phyloP scores from a whole-genome alignment of 1,140 invertebrate genomes.

The Halotydeus destructor region DNA sequence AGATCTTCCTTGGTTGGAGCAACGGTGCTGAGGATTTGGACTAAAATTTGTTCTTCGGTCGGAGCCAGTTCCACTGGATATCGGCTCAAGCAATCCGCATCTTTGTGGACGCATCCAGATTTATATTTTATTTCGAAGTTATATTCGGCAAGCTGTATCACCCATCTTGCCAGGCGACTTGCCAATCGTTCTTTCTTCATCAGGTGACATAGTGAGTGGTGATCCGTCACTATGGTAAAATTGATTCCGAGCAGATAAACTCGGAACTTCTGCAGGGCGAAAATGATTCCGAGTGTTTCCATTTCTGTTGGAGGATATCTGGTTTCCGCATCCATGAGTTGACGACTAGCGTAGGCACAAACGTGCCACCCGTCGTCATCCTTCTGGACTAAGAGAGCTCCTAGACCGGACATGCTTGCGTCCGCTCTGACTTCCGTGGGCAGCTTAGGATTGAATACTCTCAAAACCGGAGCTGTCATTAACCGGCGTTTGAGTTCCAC shows the following conservation, averaged over 20 bases:
- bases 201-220: neutral
- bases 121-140: slow-evolving; percentile 15
- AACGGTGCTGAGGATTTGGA: no score
- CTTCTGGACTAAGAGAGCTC: slow-evolving; percentile 15
- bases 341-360: neutral
- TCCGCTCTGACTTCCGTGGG: neutral
- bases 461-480: neutral
- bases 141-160: slow-evolving; percentile 14
- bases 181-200: neutral
- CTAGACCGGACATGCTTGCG: slow-evolving; percentile 9
- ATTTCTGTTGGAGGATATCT: slow-evolving; percentile 15
- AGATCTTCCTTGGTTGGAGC: no score
- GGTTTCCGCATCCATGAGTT: slow-evolving; percentile 3
- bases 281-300: slow-evolving; percentile 14
- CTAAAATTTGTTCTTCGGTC: neutral
- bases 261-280: slow-evolving; percentile 12
- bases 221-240: slow-evolving; percentile 10
- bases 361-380: neutral
- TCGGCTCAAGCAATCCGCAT: slow-evolving; percentile 6
- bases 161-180: slow-evolving; percentile 14
- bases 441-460: neutral
- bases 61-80: neutral
- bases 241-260: slow-evolving; percentile 12
- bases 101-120: slow-evolving; percentile 5
- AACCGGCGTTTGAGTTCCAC: neutral